Evolutionary conservation across 2,113 vertebrate genomes (phyloP), one percentile per base, ranked within the genome.

Genomic region (Osmerus eperlanus): DNA sequence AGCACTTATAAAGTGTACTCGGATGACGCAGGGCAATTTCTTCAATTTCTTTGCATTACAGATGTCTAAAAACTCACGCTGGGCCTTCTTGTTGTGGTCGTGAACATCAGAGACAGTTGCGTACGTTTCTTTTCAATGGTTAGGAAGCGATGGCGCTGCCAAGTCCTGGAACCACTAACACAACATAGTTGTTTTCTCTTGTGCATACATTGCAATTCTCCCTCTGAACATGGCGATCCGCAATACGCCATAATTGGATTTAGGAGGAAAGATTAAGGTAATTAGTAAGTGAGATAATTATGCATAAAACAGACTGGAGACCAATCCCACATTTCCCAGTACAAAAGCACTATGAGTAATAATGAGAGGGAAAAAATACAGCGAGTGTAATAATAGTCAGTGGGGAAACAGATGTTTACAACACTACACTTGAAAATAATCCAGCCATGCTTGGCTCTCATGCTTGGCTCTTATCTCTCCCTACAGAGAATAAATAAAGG

Each of bases 201-300:
- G 62, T 74, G 67, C 9, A 70, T 41, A 66, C 67, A 82, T 78
- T 78, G 53, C 2, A 79, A 75, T 83, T 83, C 29, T 81, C 13
- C 23, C 15, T 28, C 14, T 74, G 84, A 81, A 76, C 68, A 83
- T 66, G 83, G 74, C 16, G 12, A 19, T 65, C 69, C 72, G 79
- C 66, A 29, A 16, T 85, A 71, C 72, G 80, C 70, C 51, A 16
- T 85, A 71, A 86, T 80, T 77, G 68, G 68, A 73, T 85, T 81
- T 79, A 80, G 78, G 78, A 74, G 78, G 84, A 73, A 80, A 79
- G 69, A 85, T 62, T 86, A 76, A 67, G 72, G 73, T 84, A 76
- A 87, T 84, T 85, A 83, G 77, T 65, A 80, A 81, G 75, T 66
- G 56, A 80, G 75, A 85, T 78, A 84, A 88, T 77, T 59, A 73